phyloP scores from a whole-genome alignment of 2,888 invertebrate genomes.

The Lumbricus terrestris region DNA sequence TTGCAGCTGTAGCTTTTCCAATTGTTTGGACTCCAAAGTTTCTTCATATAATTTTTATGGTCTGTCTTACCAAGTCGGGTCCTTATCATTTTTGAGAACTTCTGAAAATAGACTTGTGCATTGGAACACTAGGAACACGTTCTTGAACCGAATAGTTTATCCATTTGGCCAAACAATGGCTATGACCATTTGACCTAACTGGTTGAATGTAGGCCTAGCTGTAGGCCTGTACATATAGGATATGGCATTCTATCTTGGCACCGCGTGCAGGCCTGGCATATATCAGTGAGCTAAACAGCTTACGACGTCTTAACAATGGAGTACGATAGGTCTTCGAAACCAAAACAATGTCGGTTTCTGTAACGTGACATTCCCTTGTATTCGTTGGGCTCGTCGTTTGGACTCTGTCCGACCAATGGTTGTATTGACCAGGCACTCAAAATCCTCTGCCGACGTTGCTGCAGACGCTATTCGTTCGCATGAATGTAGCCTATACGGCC shows the following conservation, averaged over 20 bases:
- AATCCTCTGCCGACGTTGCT: too few species aligned
- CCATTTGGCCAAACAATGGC: not conserved
- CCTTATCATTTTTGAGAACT: too few species aligned
- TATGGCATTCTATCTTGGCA: not conserved
- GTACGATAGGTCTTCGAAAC: not conserved
- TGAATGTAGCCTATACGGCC: not conserved
- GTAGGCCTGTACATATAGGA: not conserved
- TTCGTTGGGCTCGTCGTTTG: not conserved
- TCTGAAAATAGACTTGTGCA: too few species aligned
- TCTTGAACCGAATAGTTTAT: not conserved
- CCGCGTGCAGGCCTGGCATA: not conserved
- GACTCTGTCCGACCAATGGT: not conserved
- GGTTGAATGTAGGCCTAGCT: too few species aligned
- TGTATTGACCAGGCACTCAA: too few species aligned
- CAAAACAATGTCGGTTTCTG: not conserved
- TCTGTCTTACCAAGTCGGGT: too few species aligned
- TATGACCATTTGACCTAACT: not conserved
- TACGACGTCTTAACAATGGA: constrained; percentile 3
- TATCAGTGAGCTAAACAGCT: not conserved
- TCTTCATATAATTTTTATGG: too few species aligned
- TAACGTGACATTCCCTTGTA: not conserved
- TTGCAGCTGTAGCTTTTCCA: too few species aligned
- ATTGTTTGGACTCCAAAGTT: too few species aligned
- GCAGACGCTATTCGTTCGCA: not conserved
- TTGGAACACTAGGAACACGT: too few species aligned